phyloP scores from a whole-genome alignment of 2,113 vertebrate species.

The Phocoena phocoena region DNA sequence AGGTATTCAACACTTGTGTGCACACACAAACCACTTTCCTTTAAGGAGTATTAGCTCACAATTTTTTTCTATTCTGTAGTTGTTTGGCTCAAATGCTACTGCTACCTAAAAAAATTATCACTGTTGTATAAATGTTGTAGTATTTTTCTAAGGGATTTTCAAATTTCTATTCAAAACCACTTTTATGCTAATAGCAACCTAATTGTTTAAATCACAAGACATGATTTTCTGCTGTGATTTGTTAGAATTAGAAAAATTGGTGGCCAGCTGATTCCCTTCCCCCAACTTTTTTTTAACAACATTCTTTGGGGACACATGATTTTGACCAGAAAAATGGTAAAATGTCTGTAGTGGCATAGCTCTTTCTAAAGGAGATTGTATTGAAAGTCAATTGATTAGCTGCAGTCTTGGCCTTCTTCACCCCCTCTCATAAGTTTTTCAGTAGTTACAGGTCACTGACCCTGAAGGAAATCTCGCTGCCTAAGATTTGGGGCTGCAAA shows the following conservation, averaged over 20 bases:
- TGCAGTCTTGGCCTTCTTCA: neutral
- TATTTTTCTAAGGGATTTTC: constrained; percentile 37
- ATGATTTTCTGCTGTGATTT: constrained; percentile 70
- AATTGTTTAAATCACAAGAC: constrained; percentile 41
- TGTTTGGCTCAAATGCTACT: constrained; percentile 5
- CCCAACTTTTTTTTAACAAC: constrained; percentile 48
- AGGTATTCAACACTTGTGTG: neutral
- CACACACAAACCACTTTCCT: neutral
- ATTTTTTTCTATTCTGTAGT: neutral
- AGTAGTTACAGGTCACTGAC: neutral
- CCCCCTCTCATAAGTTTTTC: neutral
- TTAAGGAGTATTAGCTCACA: neutral
- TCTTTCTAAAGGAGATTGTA: neutral
- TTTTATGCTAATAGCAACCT: constrained; percentile 28
- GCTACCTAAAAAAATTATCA: neutral
- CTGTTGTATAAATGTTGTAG: neutral
- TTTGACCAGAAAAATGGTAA: constrained; percentile 65
- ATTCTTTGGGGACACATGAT: constrained; percentile 21
- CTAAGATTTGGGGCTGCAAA: neutral
- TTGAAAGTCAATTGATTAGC: neutral
- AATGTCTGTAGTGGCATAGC: neutral
- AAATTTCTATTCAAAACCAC: neutral
- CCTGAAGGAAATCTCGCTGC: neutral
- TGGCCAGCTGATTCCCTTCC: constrained; percentile 8
- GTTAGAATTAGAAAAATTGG: constrained; percentile 59